phyloP scores from a whole-genome alignment of 2,797 vertebrate genomes.

The Bucorvus abyssinicus region DNA sequence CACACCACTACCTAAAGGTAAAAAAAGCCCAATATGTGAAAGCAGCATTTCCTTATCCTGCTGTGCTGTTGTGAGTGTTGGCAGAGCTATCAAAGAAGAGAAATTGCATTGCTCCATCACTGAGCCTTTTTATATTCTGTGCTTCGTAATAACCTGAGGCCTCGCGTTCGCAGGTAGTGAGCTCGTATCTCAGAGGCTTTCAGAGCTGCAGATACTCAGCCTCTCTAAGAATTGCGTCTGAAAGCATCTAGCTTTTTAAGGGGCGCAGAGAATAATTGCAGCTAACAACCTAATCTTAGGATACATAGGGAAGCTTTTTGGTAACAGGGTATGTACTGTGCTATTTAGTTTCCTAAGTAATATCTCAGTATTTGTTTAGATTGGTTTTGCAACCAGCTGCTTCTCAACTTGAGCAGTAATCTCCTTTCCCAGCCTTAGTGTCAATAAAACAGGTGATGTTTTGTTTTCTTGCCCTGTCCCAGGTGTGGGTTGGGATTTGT shows the following conservation, averaged over 20 bases:
- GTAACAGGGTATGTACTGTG: background rate
- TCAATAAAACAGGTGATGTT: background rate
- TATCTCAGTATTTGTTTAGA: background rate
- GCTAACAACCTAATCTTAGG: background rate
- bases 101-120: background rate
- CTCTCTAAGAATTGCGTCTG: background rate
- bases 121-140: background rate
- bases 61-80: background rate
- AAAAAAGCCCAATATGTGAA: fast-evolving
- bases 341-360: background rate
- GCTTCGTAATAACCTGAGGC: background rate
- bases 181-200: constrained; percentile 1
- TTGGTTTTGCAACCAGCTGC: background rate
- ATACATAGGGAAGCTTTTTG: background rate
- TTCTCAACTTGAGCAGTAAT: background rate
- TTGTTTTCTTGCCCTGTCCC: background rate
- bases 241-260: constrained; percentile 1
- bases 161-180: background rate
- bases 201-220: background rate
- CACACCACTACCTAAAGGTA: background rate
- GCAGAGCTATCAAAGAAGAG: background rate
- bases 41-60: background rate
- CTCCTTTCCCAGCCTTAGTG: background rate
- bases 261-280: background rate
- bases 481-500: background rate